Conservation (phyloP, 2,797 vertebrate species). For the Agapornis canus region DNA sequence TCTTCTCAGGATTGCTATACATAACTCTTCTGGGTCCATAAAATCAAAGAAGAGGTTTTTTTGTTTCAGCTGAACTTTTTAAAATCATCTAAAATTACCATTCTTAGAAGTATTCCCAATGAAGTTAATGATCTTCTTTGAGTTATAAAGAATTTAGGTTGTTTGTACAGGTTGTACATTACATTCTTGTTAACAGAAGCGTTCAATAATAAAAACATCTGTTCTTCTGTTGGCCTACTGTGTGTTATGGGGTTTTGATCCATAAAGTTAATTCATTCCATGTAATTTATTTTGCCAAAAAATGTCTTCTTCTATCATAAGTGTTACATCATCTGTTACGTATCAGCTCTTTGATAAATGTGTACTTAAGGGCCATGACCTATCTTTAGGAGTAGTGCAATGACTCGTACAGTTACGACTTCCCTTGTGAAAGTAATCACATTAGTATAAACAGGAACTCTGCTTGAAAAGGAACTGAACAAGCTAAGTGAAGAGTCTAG, state of each 20-base stretch:
- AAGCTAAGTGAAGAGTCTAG: not conserved
- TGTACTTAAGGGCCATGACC: not conserved
- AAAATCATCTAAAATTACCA: not conserved
- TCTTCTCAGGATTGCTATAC: not conserved
- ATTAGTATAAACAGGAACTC: not conserved
- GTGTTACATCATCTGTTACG: not conserved
- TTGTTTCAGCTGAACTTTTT: not conserved
- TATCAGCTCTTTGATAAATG: not conserved
- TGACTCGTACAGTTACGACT: not conserved
- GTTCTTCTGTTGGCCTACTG: not conserved
- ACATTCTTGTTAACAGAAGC: not conserved
- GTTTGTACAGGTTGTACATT: not conserved
- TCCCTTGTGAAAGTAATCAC: not conserved
- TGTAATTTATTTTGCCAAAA: not conserved
- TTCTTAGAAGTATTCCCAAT: not conserved
- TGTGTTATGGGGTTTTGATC: not conserved
- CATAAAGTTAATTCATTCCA: not conserved
- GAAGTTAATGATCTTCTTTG: not conserved
- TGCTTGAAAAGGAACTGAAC: not conserved
- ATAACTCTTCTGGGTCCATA: not conserved
- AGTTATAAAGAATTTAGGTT: not conserved
- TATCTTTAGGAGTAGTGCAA: not conserved
- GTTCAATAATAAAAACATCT: not conserved
- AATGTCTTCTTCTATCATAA: not conserved
- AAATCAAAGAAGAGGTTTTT: not conserved